phyloP scores from a whole-genome alignment of 1,140 invertebrate species.

The Caenorhabditis inopinata region DNA sequence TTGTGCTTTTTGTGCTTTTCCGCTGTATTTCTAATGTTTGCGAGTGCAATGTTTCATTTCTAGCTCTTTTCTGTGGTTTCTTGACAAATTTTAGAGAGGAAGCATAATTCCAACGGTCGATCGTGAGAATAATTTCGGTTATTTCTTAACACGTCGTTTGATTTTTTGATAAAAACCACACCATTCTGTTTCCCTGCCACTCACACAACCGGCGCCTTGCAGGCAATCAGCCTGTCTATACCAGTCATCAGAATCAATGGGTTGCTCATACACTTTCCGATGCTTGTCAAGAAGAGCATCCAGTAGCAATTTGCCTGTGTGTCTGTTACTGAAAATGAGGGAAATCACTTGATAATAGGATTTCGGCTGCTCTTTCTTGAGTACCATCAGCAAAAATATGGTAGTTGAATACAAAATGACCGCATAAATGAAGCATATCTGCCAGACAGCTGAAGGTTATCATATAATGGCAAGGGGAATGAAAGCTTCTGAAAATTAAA shows the following conservation, averaged over 20 bases:
- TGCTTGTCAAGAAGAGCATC: conserved; percentile 15
- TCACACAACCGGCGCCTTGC: not conserved
- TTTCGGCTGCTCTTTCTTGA: not conserved
- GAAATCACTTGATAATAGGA: not conserved
- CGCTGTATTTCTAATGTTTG: too few relatives aligned
- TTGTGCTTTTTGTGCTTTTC: too few relatives aligned
- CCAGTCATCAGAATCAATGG: conserved; percentile 8
- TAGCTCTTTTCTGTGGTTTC: too few relatives aligned
- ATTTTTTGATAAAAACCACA: not conserved
- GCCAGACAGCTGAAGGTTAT: not conserved
- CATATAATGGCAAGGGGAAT: conserved; percentile 16
- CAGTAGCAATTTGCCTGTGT: conserved; percentile 12
- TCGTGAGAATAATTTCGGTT: too few relatives aligned
- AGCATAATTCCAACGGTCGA: too few relatives aligned
- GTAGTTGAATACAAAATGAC: conserved; percentile 8
- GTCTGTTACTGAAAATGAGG: conserved; percentile 25
- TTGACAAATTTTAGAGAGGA: too few relatives aligned
- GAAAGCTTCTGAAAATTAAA: not conserved
- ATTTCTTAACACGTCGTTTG: too few relatives aligned
- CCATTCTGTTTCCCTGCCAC: not conserved
- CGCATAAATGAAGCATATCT: not conserved
- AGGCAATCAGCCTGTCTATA: conserved; percentile 3
- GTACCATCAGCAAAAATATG: conserved; percentile 10
- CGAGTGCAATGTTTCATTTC: too few relatives aligned
- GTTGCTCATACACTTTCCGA: not conserved